phyloP scores from a whole-genome alignment of 2,888 invertebrate species.

The Blastobasis adustella region DNA sequence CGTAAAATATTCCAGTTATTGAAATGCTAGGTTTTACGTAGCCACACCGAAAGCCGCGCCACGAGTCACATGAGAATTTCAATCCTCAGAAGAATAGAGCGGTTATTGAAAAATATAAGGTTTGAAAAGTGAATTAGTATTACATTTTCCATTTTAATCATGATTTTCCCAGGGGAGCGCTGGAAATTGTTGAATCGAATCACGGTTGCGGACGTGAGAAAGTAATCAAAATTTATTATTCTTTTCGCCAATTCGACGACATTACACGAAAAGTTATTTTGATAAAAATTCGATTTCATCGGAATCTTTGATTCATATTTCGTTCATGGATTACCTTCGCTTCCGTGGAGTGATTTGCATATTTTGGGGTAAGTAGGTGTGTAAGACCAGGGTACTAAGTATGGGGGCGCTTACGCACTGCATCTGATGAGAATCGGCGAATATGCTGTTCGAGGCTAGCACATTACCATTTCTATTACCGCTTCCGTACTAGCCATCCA shows the following conservation, averaged over 20 bases:
- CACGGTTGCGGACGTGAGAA: constrained; percentile 66
- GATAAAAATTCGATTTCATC: constrained; percentile 33
- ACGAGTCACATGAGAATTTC: too few species aligned
- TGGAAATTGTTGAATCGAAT: constrained; percentile 63
- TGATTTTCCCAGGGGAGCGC: constrained; percentile 44
- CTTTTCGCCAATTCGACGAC: constrained; percentile 53
- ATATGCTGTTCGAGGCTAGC: too few species aligned
- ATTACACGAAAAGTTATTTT: constrained; percentile 49
- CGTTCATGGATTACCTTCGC: background rate
- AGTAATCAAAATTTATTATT: constrained; percentile 71
- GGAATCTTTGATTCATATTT: constrained; percentile 26
- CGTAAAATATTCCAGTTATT: too few species aligned
- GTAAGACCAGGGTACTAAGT: too few species aligned
- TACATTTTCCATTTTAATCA: constrained; percentile 57
- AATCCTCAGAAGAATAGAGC: background rate
- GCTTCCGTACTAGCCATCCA: too few species aligned
- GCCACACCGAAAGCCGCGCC: too few species aligned
- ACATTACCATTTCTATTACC: too few species aligned
- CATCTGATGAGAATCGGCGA: too few species aligned
- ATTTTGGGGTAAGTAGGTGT: too few species aligned
- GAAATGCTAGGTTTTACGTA: too few species aligned
- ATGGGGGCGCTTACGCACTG: too few species aligned
- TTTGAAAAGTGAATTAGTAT: constrained; percentile 16
- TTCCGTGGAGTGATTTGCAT: too few species aligned
- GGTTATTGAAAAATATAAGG: constrained; percentile 2